Evolutionary conservation across 2,888 invertebrate genomes (phyloP).

Genomic region (Thalpophila matura): DNA sequence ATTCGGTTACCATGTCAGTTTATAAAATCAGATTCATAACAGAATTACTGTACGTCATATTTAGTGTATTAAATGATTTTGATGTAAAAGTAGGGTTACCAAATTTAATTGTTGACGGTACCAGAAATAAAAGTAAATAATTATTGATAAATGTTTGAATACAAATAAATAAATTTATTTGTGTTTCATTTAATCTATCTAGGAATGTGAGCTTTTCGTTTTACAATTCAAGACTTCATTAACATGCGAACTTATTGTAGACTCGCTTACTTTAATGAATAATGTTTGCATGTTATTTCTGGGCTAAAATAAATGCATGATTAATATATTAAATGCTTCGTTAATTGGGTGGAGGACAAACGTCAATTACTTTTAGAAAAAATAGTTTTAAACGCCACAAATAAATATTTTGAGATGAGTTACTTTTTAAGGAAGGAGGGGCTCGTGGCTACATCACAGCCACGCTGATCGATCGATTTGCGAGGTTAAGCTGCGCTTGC

Average conservation of each 20-base stretch:
- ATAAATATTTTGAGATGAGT: not conserved
- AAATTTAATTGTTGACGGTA: too few relatives aligned
- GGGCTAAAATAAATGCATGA: not conserved
- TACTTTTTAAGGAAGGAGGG: too few relatives aligned
- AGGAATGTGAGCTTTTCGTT: not conserved
- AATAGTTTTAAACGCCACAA: not conserved
- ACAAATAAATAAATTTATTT: not conserved
- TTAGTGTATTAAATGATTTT: too few relatives aligned
- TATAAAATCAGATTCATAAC: too few relatives aligned
- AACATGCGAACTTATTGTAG: conserved; percentile 33
- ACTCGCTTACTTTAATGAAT: conserved; percentile 35
- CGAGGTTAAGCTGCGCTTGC: too few relatives aligned
- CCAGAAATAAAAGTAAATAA: too few relatives aligned
- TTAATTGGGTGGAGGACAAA: not conserved
- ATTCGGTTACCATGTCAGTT: too few relatives aligned
- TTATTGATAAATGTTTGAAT: not conserved
- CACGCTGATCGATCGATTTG: too few relatives aligned
- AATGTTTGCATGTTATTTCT: conserved; percentile 27
- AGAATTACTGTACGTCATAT: too few relatives aligned
- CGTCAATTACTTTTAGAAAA: not conserved
- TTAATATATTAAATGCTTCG: not conserved
- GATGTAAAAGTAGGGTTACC: too few relatives aligned
- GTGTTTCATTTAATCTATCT: not conserved
- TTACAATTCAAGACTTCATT: not conserved
- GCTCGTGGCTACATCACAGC: too few relatives aligned